phyloP scores from a whole-genome alignment of 1,140 invertebrate species.

The Druon quercuslanigerum region DNA sequence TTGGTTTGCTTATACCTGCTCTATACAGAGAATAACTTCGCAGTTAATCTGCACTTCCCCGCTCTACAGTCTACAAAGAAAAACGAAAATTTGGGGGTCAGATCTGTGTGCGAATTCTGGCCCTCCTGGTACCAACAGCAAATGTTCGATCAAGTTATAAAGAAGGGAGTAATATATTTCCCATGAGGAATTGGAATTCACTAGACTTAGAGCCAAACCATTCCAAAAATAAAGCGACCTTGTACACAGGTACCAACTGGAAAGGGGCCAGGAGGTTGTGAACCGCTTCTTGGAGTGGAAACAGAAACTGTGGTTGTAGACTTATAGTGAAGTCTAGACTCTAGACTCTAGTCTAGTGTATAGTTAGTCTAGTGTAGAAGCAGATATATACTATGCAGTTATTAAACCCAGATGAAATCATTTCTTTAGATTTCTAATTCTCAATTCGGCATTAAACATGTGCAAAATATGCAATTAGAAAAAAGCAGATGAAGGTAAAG shows the following conservation, averaged over 20 bases:
- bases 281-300: neutral
- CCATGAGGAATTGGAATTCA: slow-evolving; percentile 3
- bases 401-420: too few relatives aligned
- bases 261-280: slow-evolving; percentile 1
- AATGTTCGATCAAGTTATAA: neutral
- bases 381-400: too few relatives aligned
- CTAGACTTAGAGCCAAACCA: slow-evolving; percentile 1
- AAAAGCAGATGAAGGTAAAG: too few relatives aligned
- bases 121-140: neutral
- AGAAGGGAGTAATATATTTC: neutral
- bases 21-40: slow-evolving; percentile 21
- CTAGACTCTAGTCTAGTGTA: too few relatives aligned
- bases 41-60: slow-evolving; percentile 4
- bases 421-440: too few relatives aligned
- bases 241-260: slow-evolving; percentile 20
- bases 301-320: neutral
- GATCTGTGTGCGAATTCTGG: neutral
- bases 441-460: too few relatives aligned
- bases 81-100: slow-evolving; percentile 14
- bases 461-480: too few relatives aligned
- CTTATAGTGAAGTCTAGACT: neutral
- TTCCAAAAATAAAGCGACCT: slow-evolving; percentile 24
- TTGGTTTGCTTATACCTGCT: slow-evolving; percentile 8
- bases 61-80: neutral
- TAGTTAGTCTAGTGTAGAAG: too few relatives aligned